Evolutionary conservation across 1,140 invertebrate genomes (phyloP), one percentile per base, ranked within the genome.

Genomic region (Drosophila ironensis): DNA sequence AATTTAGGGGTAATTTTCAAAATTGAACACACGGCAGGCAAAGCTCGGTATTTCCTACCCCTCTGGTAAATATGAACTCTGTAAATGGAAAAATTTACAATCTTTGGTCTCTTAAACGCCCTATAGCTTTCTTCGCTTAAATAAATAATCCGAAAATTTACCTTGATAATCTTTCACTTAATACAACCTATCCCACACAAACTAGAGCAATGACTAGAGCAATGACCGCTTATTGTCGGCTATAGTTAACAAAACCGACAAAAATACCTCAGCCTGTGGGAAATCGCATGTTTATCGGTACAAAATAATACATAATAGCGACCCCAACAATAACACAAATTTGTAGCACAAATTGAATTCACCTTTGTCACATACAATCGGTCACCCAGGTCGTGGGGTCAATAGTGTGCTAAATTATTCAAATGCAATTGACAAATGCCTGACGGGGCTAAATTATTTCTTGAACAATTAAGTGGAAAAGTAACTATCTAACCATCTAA

Each of bases 1-100:
- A 72, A 82, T 82, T 77, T 77, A 81, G 78, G 77, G 59, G 63
- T 84, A 76, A 84, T 82, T 82, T 82, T 69, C 61, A 72, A 71
- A 71, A 80, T 73, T 38, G 64, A 59, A 50, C 52, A 50, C 35
- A 35, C 6, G 25, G 51, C 12, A 54, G 63, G 46, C 61, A 68
- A 47, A 25, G 63, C 33, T n/a, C n/a, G n/a, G n/a, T n/a, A n/a
- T n/a, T n/a, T n/a, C n/a, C n/a, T n/a, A n/a, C n/a, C n/a, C n/a
- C n/a, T n/a, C n/a, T n/a, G n/a, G n/a, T n/a, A n/a, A n/a, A n/a
- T n/a, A n/a, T n/a, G n/a, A n/a, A n/a, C n/a, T n/a, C n/a, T n/a
- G n/a, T n/a, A n/a, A n/a, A n/a, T n/a, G n/a, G n/a, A n/a, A n/a
- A n/a, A n/a, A n/a, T n/a, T n/a, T n/a, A n/a, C n/a, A n/a, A n/a